phyloP scores from a whole-genome alignment of 2,797 vertebrate genomes.

The Gorsachius magnificus region DNA sequence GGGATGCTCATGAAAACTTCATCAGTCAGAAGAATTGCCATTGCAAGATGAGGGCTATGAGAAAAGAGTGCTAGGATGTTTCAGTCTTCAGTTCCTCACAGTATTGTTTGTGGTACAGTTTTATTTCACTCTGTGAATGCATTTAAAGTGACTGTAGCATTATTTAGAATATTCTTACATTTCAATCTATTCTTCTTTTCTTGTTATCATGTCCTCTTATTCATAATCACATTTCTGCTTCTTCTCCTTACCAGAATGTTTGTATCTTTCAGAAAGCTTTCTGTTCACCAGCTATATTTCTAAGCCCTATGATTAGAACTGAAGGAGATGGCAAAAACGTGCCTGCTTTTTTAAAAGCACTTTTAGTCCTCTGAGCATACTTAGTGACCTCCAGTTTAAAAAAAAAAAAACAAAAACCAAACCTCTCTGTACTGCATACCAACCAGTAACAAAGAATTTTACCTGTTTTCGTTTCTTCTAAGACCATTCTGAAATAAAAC shows the following conservation, averaged over 20 bases:
- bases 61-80: not conserved
- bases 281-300: conserved; percentile 11
- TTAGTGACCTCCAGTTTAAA: not conserved
- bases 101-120: not conserved
- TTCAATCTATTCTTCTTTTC: not conserved
- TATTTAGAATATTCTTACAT: not conserved
- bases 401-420: not conserved
- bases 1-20: not conserved
- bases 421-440: not conserved
- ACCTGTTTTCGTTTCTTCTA: not conserved
- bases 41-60: not conserved
- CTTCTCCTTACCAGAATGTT: conserved; percentile 9
- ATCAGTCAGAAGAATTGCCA: not conserved
- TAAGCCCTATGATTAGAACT: not conserved
- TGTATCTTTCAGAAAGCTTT: conserved; percentile 25
- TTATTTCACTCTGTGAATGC: conserved; percentile 1
- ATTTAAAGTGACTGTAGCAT: conserved; percentile 23
- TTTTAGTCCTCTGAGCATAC: not conserved
- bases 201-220: conserved; percentile 8
- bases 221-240: conserved; percentile 1
- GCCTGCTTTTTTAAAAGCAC: not conserved
- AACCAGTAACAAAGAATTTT: not conserved
- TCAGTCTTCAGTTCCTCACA: not conserved
- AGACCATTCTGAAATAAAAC: not conserved
- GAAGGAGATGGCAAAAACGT: not conserved